Conservation (phyloP, 2,797 vertebrate species). For the Channa striata region DNA sequence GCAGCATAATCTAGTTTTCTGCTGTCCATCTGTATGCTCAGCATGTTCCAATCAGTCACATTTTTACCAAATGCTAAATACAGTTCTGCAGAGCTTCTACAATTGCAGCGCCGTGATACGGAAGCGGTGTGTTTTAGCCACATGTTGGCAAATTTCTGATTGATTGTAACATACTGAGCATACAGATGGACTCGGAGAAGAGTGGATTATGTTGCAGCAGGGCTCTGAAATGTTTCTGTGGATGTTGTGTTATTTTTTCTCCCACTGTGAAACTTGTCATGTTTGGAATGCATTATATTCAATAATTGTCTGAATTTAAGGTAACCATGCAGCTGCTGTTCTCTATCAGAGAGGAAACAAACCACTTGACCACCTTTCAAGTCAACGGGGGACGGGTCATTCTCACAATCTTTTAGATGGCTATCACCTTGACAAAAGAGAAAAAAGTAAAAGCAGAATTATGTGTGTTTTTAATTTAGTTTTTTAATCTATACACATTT, state of each 20-base stretch:
- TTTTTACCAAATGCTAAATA: conserved; percentile 27
- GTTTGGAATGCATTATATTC: conserved; percentile 12
- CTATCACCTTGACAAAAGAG: neutral
- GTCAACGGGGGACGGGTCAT: neutral
- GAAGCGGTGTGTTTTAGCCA: conserved; percentile 27
- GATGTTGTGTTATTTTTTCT: neutral
- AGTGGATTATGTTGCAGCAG: conserved; percentile 31
- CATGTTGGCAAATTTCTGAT: conserved; percentile 20
- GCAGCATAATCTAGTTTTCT: conserved; percentile 39
- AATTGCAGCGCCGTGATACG: conserved; percentile 27
- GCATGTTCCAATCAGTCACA: conserved; percentile 48
- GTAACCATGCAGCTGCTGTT: neutral
- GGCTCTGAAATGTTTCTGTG: conserved; percentile 15
- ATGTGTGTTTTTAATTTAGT: neutral
- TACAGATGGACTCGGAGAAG: conserved; percentile 12
- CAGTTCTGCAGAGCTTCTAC: conserved; percentile 22
- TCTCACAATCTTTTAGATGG: conserved; percentile 1
- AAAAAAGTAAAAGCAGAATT: neutral
- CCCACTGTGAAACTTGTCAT: conserved; percentile 5
- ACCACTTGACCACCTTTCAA: neutral
- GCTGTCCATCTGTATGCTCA: conserved; percentile 52
- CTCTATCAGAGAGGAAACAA: neutral
- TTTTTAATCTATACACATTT: conserved; percentile 13
- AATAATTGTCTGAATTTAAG: conserved; percentile 3
- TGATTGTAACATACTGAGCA: conserved; percentile 28